Evolutionary conservation across 2,888 invertebrate genomes (phyloP).

Genomic region (Lasioglossum lativentre): DNA sequence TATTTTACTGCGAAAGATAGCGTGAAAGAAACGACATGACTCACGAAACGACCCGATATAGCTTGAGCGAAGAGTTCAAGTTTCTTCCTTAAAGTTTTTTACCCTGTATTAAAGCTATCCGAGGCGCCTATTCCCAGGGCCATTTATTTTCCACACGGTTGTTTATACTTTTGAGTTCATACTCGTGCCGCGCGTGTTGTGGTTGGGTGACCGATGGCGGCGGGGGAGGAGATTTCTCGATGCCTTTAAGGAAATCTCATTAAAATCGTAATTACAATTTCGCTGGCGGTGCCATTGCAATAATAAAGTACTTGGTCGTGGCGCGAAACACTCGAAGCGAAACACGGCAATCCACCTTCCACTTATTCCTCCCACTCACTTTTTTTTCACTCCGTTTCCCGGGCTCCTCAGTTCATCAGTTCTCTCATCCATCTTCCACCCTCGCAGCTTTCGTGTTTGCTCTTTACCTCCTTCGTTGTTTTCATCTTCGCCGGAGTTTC

Average conservation of each 20-base stretch:
- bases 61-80: neutral
- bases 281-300: conserved; percentile 15
- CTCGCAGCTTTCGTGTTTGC: neutral
- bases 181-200: neutral
- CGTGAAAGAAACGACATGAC: neutral
- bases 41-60: neutral
- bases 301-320: conserved; percentile 40
- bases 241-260: conserved; percentile 56
- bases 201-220: neutral
- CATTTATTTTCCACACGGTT: neutral
- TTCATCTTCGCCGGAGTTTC: neutral
- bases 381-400: neutral
- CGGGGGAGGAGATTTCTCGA: conserved; percentile 6
- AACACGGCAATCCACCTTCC: conserved; percentile 7
- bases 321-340: conserved; percentile 23
- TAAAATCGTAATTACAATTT: conserved; percentile 63
- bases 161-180: conserved; percentile 26
- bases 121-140: neutral
- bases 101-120: neutral
- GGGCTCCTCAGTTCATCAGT: neutral
- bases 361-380: neutral
- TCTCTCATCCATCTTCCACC: neutral
- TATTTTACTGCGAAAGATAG: neutral
- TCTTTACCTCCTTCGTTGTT: neutral
- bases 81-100: neutral